Evolutionary conservation across 2,888 invertebrate genomes (phyloP), one percentile per base, ranked within the genome.

Genomic region (Harpalus rufipes): DNA sequence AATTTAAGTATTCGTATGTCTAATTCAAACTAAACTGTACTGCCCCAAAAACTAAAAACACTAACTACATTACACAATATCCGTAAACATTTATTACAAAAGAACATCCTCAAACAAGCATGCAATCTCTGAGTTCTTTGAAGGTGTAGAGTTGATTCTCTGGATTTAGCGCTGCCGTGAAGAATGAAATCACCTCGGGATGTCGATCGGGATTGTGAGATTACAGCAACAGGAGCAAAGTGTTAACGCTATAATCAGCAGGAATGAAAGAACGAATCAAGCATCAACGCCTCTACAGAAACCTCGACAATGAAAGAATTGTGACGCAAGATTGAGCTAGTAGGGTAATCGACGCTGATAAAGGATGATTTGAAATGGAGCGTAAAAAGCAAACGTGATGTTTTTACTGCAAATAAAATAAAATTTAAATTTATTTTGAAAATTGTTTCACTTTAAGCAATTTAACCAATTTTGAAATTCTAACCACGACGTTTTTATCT

Each of bases 171-270:
- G 1, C 25, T 32, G 32, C 32, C 0, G 32, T 32, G 32, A 32
- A 32, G 32, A 32, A 32, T 4, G 32, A 5, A 32, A 32, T 32
- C 32, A 32, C 4, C 32, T 32, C 6, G 32, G 32, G 32, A 32
- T 32, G 32, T 32, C 32, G 32, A 32, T 32, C 44, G 44, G 12
- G 68, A 68, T 68, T 68, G 63, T 63, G 7, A 63, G 63, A 63
- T 63, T 63, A 63, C 63, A 63, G 63, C 12, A 25, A 12, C 63
- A 63, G 25, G 63, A 63, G 63, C 63, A 32, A 5, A 32, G 63
- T 6, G 63, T 63, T 68, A 68, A 68, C 68, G 68, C 68, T n/a
- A 14, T 68, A 68, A 68, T 25, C 68, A 68, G 68, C 32, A 21
- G 25, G 59, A 61, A 32, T 25, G 68, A 68, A 68, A 21, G 68